phyloP scores from a whole-genome alignment of 1,140 invertebrate species.

The Drosophila miranda region DNA sequence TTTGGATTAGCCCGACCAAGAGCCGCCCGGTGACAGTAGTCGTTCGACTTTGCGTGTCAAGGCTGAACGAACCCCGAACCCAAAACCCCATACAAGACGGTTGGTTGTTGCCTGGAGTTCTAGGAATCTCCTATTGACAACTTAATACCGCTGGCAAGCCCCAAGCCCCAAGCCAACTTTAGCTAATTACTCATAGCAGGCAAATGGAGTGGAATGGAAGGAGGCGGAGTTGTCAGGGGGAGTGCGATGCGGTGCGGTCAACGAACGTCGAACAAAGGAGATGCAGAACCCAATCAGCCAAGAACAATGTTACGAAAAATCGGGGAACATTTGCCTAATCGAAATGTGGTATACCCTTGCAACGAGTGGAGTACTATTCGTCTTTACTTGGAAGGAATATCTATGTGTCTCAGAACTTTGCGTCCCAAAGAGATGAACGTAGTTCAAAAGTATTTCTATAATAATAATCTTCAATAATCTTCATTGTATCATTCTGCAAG shows the following conservation, averaged over 20 bases:
- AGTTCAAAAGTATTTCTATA: no score
- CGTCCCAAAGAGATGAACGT: no score
- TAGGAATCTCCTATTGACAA: conserved; percentile 51
- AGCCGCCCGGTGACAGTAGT: neutral
- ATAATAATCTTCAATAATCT: no score
- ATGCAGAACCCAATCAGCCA: conserved; percentile 58
- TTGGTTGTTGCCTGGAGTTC: conserved; percentile 19
- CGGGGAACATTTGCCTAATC: no score
- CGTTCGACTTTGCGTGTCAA: conserved; percentile 55
- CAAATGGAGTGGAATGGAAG: conserved; percentile 18
- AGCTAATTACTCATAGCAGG: conserved; percentile 64
- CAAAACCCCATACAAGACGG: neutral
- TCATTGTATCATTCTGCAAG: neutral
- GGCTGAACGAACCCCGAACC: no score
- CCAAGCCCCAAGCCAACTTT: conserved; percentile 25
- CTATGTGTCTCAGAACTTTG: no score
- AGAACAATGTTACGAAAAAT: conserved; percentile 14
- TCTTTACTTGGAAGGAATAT: no score
- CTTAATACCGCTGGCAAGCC: conserved; percentile 55
- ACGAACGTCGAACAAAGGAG: conserved; percentile 49
- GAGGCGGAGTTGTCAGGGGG: conserved; percentile 14
- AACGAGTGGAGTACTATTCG: no score
- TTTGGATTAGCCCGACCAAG: conserved; percentile 24
- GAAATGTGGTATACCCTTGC: conserved; percentile 14
- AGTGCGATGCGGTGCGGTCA: conserved; percentile 28